A percentile compares a stretch with the other conserved stretches of the same genome.
Evolutionary conservation across 2,797 vertebrate species (phyloP).

Genomic region (Syncerus caffer): DNA sequence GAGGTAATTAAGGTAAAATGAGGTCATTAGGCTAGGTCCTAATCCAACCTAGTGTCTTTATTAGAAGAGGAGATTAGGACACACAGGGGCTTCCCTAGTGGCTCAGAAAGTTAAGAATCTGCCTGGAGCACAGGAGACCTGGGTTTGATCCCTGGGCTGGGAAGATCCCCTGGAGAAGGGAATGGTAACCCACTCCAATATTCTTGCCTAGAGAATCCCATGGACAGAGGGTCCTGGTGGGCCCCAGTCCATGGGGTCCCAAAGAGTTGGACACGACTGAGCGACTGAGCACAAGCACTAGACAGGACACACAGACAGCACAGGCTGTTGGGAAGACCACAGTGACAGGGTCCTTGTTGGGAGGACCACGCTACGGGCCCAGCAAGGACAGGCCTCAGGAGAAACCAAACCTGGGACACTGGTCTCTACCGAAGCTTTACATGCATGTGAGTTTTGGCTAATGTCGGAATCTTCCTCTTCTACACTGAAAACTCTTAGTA

Average conservation of each 20-base stretch:
- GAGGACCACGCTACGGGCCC: accelerated
- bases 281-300: background rate
- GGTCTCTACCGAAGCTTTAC: background rate
- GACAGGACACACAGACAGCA: background rate
- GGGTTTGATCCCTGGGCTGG: background rate
- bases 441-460: background rate
- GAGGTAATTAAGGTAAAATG: background rate
- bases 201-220: background rate
- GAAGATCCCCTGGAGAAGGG: background rate
- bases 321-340: background rate
- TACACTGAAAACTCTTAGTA: background rate
- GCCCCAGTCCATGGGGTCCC: background rate
- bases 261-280: background rate
- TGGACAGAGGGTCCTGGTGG: background rate
- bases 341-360: too few relatives aligned
- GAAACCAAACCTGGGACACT: background rate
- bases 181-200: background rate
- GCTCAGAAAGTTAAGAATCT: background rate
- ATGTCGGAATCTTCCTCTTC: background rate
- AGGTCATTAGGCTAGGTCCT: background rate
- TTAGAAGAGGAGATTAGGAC: background rate
- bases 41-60: background rate
- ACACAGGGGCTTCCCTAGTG: background rate
- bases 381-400: background rate
- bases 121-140: background rate